These are phyloP conservation scores for Procambarus clarkii DNA, from an alignment of 1,140 invertebrate species.

Conservation along the genomic window DNA sequence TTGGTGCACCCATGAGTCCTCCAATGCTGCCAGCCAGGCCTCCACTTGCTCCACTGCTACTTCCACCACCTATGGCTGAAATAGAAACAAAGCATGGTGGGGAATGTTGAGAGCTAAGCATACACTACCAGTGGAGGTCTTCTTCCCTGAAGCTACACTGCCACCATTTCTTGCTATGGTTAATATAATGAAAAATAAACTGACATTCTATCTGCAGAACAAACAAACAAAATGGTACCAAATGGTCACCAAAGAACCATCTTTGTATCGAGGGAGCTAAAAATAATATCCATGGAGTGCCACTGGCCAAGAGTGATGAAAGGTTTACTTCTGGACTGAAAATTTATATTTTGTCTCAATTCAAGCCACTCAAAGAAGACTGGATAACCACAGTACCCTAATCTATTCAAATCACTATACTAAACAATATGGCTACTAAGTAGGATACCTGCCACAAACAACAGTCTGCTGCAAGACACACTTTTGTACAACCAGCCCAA, in stretches of 20 bases:
- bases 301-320: too few relatives aligned
- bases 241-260: background rate
- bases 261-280: background rate
- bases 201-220: background rate
- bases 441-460: too few relatives aligned
- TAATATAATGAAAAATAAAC: background rate
- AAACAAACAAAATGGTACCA: background rate
- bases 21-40: conserved; percentile 43
- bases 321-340: too few relatives aligned
- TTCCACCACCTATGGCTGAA: conserved; percentile 62
- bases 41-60: conserved; percentile 50
- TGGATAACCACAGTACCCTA: too few relatives aligned
- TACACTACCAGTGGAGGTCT: background rate
- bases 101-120: background rate
- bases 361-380: too few relatives aligned
- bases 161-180: background rate
- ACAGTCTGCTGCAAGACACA: too few relatives aligned
- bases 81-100: background rate
- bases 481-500: too few relatives aligned
- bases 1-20: conserved; percentile 68
- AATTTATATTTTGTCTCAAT: too few relatives aligned
- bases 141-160: background rate
- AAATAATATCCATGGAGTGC: too few relatives aligned
- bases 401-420: too few relatives aligned
- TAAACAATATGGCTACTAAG: too few relatives aligned